Base-by-base conservation (phyloP, 2,113 vertebrate species). In the Phrynocephalus versicolor region DNA sequence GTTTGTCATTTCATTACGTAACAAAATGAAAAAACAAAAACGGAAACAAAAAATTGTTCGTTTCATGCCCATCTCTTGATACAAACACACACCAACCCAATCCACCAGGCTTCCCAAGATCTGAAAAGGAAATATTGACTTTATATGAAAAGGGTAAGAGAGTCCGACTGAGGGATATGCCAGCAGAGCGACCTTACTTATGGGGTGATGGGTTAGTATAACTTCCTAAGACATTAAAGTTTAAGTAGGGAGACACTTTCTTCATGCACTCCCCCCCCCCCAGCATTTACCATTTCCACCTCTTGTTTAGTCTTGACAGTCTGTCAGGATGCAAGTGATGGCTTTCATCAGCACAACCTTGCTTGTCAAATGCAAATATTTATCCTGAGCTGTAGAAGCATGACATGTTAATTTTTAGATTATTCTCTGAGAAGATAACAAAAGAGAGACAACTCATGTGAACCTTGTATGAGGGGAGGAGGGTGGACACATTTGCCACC, bases 361-460 rank as follows among this genome's bases (percentile, higher is more conserved):
- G 70, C 69, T 39, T 83, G 70, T 83, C 70, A 73, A 60, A 72
- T 73, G 55, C 69, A 83, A 73, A 83, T 73, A 73, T 73, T 83
- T 60, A 83, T 33, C 21, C 70, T 73, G 81, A 60, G 55, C 41
- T 73, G 70, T 62, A 62, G 55, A 73, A 73, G 51, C 70, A 39
- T 83, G 81, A 62, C 81, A 73, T 82, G 70, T 73, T 83, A 83
- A 83, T 83, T 60, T 73, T 83, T 83, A 83, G 35, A 73, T 83
- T 83, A 73, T 73, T 62, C 55, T 73, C 67, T 39, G 25, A 39
- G 23, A 73, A 62, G 25, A 58, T 83, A 75, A 39, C 51, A 39
- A 83, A 73, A 58, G 70, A 60, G 21, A 39, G 55, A 72, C 39
- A 72, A 82, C 81, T 41, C 55, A 19, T 37, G 33, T 60, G 81